Base-by-base conservation (phyloP, 2,888 invertebrate genomes). In the Yponomeuta sedellus region DNA sequence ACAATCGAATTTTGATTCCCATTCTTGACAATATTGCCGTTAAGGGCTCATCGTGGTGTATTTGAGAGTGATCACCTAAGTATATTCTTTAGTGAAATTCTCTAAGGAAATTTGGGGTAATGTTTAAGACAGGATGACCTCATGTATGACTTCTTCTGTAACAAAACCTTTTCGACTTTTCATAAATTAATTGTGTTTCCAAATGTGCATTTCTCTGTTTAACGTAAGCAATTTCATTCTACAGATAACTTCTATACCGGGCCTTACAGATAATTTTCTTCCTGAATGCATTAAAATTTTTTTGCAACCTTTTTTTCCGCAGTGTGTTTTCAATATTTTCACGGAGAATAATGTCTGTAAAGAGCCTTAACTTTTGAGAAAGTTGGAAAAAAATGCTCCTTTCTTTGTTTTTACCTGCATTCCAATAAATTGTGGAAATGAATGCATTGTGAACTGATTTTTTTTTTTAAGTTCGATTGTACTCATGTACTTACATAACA, bases 131-230 rank as follows among this genome's bases (percentile, higher is more conserved):
- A 34, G 34, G 34, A 34, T 8, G 8, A 34, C 34, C n/a, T n/a
- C n/a, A n/a, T n/a, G n/a, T n/a, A 8, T 34, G 34, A 34, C 16
- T 52, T 44, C 44, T 44, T 52, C 16, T 52, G 16, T 12, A 52
- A 52, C 16, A 12, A 52, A 16, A 52, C 44, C 44, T 12, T 52
- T 52, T 52, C 44, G 44, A 52, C 44, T 52, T 16, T 52, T 16
- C 44, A 6, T 52, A 16, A 52, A 16, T 52, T 34, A 34, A 61
- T 34, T 72, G 73, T 75, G 73, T 74, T 72, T 19, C 11, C 22
- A 73, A 77, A 75, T 68, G 72, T 80, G 82, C 81, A 81, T 82
- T 81, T 80, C 75, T 77, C 73, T 71, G 70, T 25, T 64, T 66
- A 34, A 67, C 64, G 58, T 34, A 52, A 52, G 44, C 8, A 34